A percentile compares a stretch with the other conserved stretches of the same genome.
These are phyloP conservation scores for Panurus biarmicus DNA, from an alignment of 2,113 vertebrate species.

Conservation along the genomic window DNA sequence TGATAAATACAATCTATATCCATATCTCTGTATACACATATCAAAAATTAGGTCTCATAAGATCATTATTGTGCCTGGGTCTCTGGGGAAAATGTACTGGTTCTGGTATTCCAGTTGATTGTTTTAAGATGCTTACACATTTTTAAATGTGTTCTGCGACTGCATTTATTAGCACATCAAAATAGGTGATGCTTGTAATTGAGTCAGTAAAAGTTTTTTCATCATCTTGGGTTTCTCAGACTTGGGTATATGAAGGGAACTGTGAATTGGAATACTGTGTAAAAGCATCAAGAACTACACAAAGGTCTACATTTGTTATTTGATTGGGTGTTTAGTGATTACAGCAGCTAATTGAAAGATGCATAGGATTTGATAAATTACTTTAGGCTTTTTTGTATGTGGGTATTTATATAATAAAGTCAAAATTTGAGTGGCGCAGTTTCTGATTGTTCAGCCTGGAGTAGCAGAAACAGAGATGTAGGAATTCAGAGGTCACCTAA, in stretches of 20 bases:
- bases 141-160: neutral
- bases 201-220: neutral
- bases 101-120: neutral
- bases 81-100: neutral
- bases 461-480: neutral
- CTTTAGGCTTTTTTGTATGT: neutral
- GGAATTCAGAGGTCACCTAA: neutral
- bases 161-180: neutral
- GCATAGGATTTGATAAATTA: neutral
- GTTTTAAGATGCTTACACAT: neutral
- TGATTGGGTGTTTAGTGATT: neutral
- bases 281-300: neutral
- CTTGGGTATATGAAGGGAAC: neutral
- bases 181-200: neutral
- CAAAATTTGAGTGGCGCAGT: neutral
- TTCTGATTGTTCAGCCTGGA: neutral
- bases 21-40: neutral
- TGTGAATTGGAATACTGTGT: neutral
- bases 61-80: neutral
- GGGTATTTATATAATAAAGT: neutral
- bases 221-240: neutral
- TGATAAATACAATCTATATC: neutral
- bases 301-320: neutral
- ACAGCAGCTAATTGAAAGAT: neutral
- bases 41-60: neutral